phyloP scores from a whole-genome alignment of 2,113 vertebrate species.

The Sylvia atricapilla region DNA sequence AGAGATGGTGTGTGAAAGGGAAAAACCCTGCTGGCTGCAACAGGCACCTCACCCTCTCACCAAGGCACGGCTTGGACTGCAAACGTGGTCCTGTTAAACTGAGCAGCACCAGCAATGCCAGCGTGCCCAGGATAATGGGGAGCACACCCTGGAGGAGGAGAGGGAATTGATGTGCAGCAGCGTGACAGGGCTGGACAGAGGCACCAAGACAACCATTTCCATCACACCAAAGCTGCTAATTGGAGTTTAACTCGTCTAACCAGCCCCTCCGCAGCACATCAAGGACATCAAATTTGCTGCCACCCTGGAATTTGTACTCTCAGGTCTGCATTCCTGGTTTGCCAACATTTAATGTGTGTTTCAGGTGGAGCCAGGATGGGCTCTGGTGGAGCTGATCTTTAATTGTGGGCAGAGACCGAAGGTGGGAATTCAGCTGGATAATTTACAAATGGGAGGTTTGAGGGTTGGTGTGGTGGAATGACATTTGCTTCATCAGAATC shows the following conservation, averaged over 20 bases:
- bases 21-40: not conserved
- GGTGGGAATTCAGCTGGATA: not conserved
- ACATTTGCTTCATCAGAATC: not conserved
- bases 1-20: accelerated
- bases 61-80: not conserved
- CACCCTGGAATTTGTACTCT: not conserved
- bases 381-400: not conserved
- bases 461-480: not conserved
- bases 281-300: not conserved
- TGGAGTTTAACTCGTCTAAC: not conserved
- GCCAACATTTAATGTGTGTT: not conserved
- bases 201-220: not conserved
- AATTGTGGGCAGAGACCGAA: not conserved
- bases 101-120: not conserved
- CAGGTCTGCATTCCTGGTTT: not conserved
- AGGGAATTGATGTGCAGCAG: not conserved
- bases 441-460: not conserved
- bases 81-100: not conserved
- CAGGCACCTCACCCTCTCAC: not conserved
- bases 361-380: not conserved
- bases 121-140: not conserved
- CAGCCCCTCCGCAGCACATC: not conserved
- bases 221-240: not conserved
- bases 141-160: not conserved
- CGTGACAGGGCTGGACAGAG: not conserved